Conservation (phyloP, 2,797 vertebrate species). For the Presbytis comata region DNA sequence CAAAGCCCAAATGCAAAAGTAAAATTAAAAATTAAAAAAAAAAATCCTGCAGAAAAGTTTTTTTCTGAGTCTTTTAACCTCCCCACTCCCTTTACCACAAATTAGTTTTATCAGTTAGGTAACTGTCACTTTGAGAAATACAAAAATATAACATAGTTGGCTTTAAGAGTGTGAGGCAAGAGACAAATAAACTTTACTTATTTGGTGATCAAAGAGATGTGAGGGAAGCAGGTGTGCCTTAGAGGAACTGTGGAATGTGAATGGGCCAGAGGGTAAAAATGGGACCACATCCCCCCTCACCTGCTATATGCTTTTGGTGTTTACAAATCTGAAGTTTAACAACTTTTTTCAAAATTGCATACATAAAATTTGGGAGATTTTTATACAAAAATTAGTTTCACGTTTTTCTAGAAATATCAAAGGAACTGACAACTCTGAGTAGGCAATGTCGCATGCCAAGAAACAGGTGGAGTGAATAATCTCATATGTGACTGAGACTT, state of each 20-base stretch:
- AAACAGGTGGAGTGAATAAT: not conserved
- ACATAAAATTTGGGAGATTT: not conserved
- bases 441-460: not conserved
- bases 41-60: not conserved
- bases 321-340: not conserved
- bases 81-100: not conserved
- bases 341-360: not conserved
- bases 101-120: not conserved
- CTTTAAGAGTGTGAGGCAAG: not conserved
- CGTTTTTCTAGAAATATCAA: slow-evolving; percentile 12
- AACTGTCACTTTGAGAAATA: slow-evolving; percentile 39
- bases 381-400: not conserved
- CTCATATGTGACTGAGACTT: not conserved
- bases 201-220: not conserved
- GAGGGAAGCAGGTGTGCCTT: not conserved
- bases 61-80: not conserved
- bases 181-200: not conserved
- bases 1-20: slow-evolving; percentile 16
- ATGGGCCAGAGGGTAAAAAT: not conserved
- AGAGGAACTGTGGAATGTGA: not conserved
- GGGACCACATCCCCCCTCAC: not conserved
- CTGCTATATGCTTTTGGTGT: not conserved
- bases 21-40: not conserved
- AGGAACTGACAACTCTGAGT: not conserved
- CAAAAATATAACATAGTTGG: not conserved